These are phyloP conservation scores for Drosophila sulfurigaster DNA, from an alignment of 1,140 invertebrate genomes.

Conservation along the genomic window DNA sequence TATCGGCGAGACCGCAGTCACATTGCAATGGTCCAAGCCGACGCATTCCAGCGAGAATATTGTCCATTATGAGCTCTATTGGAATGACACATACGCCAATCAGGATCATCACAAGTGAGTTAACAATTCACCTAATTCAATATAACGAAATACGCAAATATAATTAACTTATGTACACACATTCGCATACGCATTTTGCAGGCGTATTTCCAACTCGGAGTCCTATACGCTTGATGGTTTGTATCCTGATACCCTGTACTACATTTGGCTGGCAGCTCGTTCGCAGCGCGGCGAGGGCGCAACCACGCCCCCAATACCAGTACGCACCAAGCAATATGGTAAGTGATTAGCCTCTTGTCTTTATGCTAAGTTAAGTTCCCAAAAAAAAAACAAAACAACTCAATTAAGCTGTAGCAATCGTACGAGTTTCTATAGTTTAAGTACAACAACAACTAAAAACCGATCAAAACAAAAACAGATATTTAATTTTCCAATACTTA, in stretches of 20 bases:
- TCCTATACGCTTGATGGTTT: constrained; percentile 94
- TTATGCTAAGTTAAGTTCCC: constrained; percentile 54
- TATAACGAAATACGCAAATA: constrained; percentile 11
- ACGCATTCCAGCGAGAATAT: constrained; percentile 96
- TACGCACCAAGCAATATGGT: constrained; percentile 98
- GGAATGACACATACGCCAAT: constrained; percentile 98
- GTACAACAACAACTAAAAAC: constrained; percentile 40
- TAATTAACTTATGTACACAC: constrained; percentile 6
- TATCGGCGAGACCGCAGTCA: constrained; percentile 93
- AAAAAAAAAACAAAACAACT: constrained; percentile 19
- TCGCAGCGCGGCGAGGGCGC: constrained; percentile 97
- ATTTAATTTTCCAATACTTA: constrained; percentile 47
- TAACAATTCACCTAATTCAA: constrained; percentile 1
- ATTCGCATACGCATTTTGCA: constrained; percentile 48
- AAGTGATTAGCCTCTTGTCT: constrained; percentile 85
- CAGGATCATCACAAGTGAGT: constrained; percentile 89
- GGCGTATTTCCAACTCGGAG: constrained; percentile 92
- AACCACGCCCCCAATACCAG: constrained; percentile 96
- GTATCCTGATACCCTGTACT: constrained; percentile 98
- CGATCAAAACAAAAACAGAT: constrained; percentile 1
- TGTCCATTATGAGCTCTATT: constrained; percentile 97
- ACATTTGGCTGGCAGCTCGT: constrained; percentile 97
- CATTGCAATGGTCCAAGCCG: constrained; percentile 95
- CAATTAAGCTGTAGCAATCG: constrained; percentile 56
- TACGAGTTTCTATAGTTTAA: constrained; percentile 69